phyloP scores from a whole-genome alignment of 1,140 invertebrate species.

The Atopsyche davidsoni region DNA sequence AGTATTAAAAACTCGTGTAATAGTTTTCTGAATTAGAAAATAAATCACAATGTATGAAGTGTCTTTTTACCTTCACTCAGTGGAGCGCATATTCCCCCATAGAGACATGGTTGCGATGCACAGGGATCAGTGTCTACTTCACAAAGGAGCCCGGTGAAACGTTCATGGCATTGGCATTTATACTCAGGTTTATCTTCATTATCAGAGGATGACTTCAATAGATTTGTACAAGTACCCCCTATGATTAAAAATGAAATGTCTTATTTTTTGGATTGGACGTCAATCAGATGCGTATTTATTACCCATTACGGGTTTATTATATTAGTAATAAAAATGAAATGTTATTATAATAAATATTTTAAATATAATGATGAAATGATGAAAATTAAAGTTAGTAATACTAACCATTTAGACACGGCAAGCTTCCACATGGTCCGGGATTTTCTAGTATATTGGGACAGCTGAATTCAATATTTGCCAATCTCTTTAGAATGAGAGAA shows the following conservation, averaged over 20 bases:
- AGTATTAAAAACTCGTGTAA: background rate
- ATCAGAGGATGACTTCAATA: constrained; percentile 30
- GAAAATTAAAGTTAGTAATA: constrained; percentile 1
- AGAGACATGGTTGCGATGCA: constrained; percentile 75
- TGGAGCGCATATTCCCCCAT: constrained; percentile 59
- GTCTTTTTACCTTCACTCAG: constrained; percentile 13
- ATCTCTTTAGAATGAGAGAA: constrained; percentile 59
- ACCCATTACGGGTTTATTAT: no score
- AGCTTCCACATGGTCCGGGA: constrained; percentile 69
- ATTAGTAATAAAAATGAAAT: no score
- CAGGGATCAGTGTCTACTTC: constrained; percentile 83
- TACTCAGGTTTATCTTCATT: constrained; percentile 46
- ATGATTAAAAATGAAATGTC: no score
- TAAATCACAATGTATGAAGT: background rate
- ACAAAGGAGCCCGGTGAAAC: constrained; percentile 69
- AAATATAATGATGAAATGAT: background rate
- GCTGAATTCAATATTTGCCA: constrained; percentile 72
- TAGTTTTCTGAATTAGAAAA: no score
- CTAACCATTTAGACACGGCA: constrained; percentile 75
- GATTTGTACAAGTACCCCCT: constrained; percentile 62
- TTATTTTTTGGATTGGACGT: no score
- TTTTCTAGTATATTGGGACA: constrained; percentile 59
- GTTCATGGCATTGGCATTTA: constrained; percentile 66
- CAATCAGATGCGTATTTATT: no score
- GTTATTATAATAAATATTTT: background rate